These are phyloP conservation scores for Bombus balteatus DNA, from an alignment of 1,140 invertebrate genomes.

Conservation along the genomic window DNA sequence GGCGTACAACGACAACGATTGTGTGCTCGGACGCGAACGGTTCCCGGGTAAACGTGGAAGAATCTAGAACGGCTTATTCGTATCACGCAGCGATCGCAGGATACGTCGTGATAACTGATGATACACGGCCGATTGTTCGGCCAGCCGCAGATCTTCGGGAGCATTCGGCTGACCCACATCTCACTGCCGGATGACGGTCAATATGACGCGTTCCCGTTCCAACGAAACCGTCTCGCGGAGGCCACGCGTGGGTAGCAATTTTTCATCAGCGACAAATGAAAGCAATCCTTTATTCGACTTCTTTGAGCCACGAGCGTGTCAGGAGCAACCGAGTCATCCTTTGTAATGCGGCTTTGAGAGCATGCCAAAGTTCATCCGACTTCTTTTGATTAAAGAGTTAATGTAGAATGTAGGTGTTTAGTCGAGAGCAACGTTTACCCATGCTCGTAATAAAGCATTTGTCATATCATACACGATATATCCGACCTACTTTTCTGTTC, in stretches of 20 bases:
- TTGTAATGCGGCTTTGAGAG: background rate
- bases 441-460: background rate
- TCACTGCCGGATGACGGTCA: conserved; percentile 5
- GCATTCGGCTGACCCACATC: conserved; percentile 27
- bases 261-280: conserved; percentile 42
- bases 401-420: background rate
- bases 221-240: background rate
- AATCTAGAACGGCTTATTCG: conserved; percentile 18
- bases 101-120: conserved; percentile 39
- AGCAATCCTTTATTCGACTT: conserved; percentile 4
- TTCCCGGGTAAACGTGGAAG: too few species aligned
- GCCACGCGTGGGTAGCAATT: conserved; percentile 14
- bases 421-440: background rate
- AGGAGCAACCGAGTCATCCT: background rate
- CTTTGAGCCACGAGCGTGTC: background rate
- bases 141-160: background rate
- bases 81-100: conserved; percentile 37
- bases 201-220: conserved; percentile 26
- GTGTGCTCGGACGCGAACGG: conserved; percentile 12
- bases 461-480: background rate
- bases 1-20: too few species aligned
- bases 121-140: conserved; percentile 46
- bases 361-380: conserved; percentile 2
- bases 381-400: background rate
- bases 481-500: background rate